Conservation (phyloP, 2,797 vertebrate species). For the Ambastaia sidthimunki region DNA sequence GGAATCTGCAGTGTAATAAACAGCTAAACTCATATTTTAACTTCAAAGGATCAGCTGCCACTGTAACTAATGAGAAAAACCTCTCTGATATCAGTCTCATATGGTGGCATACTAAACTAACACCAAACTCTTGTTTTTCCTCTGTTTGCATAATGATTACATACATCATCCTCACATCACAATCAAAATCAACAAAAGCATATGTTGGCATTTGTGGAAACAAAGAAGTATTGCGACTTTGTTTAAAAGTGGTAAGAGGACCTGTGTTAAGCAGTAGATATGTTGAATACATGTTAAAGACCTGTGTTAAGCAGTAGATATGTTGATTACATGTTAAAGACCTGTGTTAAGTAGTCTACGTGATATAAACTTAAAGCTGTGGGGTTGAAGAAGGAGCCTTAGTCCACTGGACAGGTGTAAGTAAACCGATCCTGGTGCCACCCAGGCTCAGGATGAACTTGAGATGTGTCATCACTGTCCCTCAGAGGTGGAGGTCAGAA, state of each 20-base stretch:
- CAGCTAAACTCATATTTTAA: constrained; percentile 76
- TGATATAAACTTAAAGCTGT: constrained; percentile 66
- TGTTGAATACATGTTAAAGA: too few relatives aligned
- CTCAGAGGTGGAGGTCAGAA: constrained; percentile 76
- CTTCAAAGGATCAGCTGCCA: constrained; percentile 70
- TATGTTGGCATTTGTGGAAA: constrained; percentile 61
- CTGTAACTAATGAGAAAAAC: constrained; percentile 54
- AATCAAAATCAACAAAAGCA: constrained; percentile 20
- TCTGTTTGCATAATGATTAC: background rate
- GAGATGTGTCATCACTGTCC: constrained; percentile 82
- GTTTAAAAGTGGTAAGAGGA: constrained; percentile 73
- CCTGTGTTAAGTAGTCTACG: constrained; percentile 75
- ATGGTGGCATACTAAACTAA: constrained; percentile 4
- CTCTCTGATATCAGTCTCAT: background rate
- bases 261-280: constrained; percentile 47
- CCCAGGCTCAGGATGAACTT: constrained; percentile 83
- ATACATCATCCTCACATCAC: background rate
- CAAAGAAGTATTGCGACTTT: constrained; percentile 55
- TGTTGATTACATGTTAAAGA: too few relatives aligned
- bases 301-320: too few relatives aligned
- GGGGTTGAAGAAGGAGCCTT: constrained; percentile 67
- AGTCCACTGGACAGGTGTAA: constrained; percentile 78
- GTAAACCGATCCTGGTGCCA: constrained; percentile 81
- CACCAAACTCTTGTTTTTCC: background rate
- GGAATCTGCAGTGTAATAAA: constrained; percentile 78